Evolutionary conservation across 2,888 invertebrate species (phyloP), one percentile per base, ranked within the genome.

Genomic region (Andrena flavipes): DNA sequence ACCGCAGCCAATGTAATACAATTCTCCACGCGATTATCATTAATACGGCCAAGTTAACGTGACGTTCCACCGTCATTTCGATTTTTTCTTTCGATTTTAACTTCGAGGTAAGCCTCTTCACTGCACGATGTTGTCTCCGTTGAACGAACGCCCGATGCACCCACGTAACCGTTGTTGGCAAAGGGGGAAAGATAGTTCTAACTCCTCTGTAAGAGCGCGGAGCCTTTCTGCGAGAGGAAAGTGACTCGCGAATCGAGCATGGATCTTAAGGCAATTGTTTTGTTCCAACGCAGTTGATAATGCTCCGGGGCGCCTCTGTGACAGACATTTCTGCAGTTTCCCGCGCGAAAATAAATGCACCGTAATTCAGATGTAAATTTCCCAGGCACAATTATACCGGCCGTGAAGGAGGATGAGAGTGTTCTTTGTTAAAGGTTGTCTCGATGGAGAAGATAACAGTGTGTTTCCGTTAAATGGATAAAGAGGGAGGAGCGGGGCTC

Each of bases 351-450:
- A 76, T n/a, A 49, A 76, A 76, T 76, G 51, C 60, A 29, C 59
- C 59, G 10, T 65, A 67, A 77, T 76, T 76, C 65, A 76, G 76
- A 76, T 76, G 67, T 42, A 77, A 67, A 77, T 77, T 67, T 42
- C 10, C 8, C 1, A 0, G 30, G 67, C 42, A 67, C 67, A 62
- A 76, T 67, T 42, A 42, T 20, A 30, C 65, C 29, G 56, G 48
- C n/a, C 2, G 49, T 20, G 35, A 65, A 65, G 4, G 10, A 35
- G 42, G 23, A 5, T 6, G 20, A 20, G 23, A 30, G 30, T 10
- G 16, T 49, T 33, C 13, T 65, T 30, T 30, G 51, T 10, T 16
- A 23, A 70, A 13, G 10, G 51, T 42, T 29, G 10, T 10, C n/a
- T 60, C 42, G 35, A 51, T 54, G 29, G 26, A 35, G 60, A 30